Evolutionary conservation across 1,140 invertebrate genomes (phyloP).

Genomic region (Rhysida immarginata): DNA sequence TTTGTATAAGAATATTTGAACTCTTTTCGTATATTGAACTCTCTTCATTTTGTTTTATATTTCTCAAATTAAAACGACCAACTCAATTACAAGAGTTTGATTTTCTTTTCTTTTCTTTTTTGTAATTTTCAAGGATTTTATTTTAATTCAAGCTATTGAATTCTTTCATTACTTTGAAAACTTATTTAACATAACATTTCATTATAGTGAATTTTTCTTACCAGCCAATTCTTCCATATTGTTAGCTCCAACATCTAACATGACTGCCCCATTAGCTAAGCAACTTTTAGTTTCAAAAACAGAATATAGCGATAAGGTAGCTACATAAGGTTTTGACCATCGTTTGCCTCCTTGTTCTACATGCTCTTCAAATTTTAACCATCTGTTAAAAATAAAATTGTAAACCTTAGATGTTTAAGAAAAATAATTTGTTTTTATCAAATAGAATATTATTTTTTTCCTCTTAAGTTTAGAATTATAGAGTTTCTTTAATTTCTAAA

Average conservation of each 20-base stretch:
- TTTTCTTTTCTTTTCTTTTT: too few species aligned
- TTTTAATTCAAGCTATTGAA: too few species aligned
- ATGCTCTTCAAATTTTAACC: conserved; percentile 92
- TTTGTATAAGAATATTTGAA: too few species aligned
- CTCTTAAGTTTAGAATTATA: background rate
- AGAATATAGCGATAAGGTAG: conserved; percentile 75
- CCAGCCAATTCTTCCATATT: conserved; percentile 65
- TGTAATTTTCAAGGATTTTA: too few species aligned
- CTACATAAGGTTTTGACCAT: conserved; percentile 90
- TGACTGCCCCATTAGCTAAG: conserved; percentile 72
- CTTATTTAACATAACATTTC: too few species aligned
- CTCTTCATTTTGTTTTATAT: too few species aligned
- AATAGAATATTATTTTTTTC: background rate
- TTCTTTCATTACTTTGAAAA: too few species aligned
- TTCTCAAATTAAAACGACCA: too few species aligned
- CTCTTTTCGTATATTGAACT: too few species aligned
- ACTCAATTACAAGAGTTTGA: too few species aligned
- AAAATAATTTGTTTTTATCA: background rate
- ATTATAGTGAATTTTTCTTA: too few species aligned
- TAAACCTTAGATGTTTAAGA: background rate
- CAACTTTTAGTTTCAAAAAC: conserved; percentile 66
- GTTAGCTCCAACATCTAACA: conserved; percentile 76
- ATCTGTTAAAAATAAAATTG: conserved; percentile 35
- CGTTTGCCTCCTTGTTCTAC: conserved; percentile 85
- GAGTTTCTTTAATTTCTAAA: background rate